Evolutionary conservation across 2,113 vertebrate species (phyloP), one percentile per base, ranked within the genome.

Genomic region (Turnix velox): DNA sequence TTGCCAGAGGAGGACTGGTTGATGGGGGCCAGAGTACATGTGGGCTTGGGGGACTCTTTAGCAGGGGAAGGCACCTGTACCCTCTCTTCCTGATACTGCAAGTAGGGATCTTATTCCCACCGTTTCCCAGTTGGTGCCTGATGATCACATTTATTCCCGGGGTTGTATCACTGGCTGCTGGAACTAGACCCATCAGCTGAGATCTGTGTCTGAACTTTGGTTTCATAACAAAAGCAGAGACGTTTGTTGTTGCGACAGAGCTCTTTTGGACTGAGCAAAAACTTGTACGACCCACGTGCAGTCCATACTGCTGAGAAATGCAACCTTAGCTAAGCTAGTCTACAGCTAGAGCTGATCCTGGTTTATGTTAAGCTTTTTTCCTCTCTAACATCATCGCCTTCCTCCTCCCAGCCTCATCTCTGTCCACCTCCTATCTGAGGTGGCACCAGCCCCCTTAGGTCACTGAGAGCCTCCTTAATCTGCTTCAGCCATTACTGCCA

Each of bases 1-100:
- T 95, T 95, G 94, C 97, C 94, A 96, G 81, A 94, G 91, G 33
- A 95, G 74, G 88, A 87, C 94, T 92, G 87, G 61, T 74, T 96
- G 91, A 93, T 96, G 92, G 92, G 72, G 93, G 80, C 95, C 63
- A 93, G 94, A 96, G 93, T 94, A 92, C 91, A 95, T 78, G 61
- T 75, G 87, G 77, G 59, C 51, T 81, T 87, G 91, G 84, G 92
- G 88, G 84, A 90, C 28, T 0, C n/a, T 45, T 2, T 0, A 74
- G 68, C 59, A 82, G 67, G 66, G 40, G n/a, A 75, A 59, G 31
- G 61, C 92, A 95, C 94, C 96, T 93, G 95, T 95, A 88, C 77
- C 85, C 69, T 88, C 48, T 87, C 39, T 63, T 84, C 31, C 57
- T 78, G 74, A 35, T 49, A 22, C 72, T 16, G 5, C 78, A 76